Base-by-base conservation (phyloP, 2,797 vertebrate species). In the Cottoperca gobio region DNA sequence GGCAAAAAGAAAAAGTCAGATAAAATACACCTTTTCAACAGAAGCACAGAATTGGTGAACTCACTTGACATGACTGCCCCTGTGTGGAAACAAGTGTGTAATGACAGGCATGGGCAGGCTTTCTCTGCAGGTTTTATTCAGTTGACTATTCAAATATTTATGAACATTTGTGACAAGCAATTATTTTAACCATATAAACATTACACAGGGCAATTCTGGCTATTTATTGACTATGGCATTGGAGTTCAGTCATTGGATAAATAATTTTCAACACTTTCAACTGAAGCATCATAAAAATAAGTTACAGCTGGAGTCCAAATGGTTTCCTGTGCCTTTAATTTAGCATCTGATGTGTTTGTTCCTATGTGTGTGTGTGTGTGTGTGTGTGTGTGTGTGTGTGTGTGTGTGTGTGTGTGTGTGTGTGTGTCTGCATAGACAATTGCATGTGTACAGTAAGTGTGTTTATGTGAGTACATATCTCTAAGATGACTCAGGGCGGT, bases 31-130 rank as follows among this genome's bases (percentile, higher is more conserved):
- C 17, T 63, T 3, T 17, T n/a, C 19, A 19, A 14, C 33, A 19
- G 45, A 10, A 21, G 23, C 14, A 10, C 7, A 2, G 19, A 42
- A 14, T 6, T 6, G 28, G 62, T 50, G 4, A 24, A 60, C 76
- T 50, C 50, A 55, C 61, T 74, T 80, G 76, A 79, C 81, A 53
- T 78, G 81, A 85, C 43, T 85, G 89, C 89, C 91, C 87, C 74
- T 91, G 13, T 84, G 91, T 90, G 92, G 89, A 76, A 9, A 43
- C 5, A 2, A 60, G 23, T 4, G 4, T 45, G 74, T 31, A 85
- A 6, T 53, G 53, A 80, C 79, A 73, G 46, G 28, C 24, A 2
- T 10, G 16, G 2, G 8, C 45, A 63, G 26, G 13, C 50, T 65
- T 35, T 69, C 24, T 68, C 61, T 65, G 21, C 45, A 66, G 33